Base-by-base conservation (phyloP, 2,888 invertebrate genomes). In the Drosophila acutilabella region DNA sequence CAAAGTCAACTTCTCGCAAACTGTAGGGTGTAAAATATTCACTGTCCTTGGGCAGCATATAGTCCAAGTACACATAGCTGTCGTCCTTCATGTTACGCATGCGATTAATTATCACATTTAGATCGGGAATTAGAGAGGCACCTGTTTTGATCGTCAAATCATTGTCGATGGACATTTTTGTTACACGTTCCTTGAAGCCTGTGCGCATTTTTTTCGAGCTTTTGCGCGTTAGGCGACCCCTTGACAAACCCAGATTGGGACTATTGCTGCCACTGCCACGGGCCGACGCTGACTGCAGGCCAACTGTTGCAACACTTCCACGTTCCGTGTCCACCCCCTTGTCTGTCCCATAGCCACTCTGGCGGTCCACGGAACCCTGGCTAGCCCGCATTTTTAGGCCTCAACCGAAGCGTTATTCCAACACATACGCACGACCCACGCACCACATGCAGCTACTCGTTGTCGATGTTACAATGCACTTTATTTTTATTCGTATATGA, bases 21-120 rank as follows among this genome's bases (percentile, higher is more conserved):
- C 95, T 95, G 87, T 96, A 96, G 0, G 96, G 96, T 3, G 95
- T 95, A 75, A 96, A 96, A 83, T 94, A 94, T 77, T 95, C 95
- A 71, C 96, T 96, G 4, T 94, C 94, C 62, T 94, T 94, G n/a
- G 95, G 94, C 1, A 96, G 95, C 42, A 95, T 95, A 78, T 96
- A 96, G 7, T 94, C 94, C 93, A 97, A 94, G 89, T 97, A 97
- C 4, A 96, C 93, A 89, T 97, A 97, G 5, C 89, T 75, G 58
- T 94, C 93, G n/a, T 94, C 93, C 0, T 94, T 94, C 69, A 94
- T 93, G 1, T 90, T 90, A 40, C 94, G 93, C 72, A 96, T 93
- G 64, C 93, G 93, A 20, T 90, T 88, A 8, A 92, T 86, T 0
- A 90, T 30, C 20, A 86, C 26, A 71, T 92, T 92, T 2, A 92